Evolutionary conservation across 2,888 invertebrate species (phyloP).

Genomic region (Drosophila kuntzei): DNA sequence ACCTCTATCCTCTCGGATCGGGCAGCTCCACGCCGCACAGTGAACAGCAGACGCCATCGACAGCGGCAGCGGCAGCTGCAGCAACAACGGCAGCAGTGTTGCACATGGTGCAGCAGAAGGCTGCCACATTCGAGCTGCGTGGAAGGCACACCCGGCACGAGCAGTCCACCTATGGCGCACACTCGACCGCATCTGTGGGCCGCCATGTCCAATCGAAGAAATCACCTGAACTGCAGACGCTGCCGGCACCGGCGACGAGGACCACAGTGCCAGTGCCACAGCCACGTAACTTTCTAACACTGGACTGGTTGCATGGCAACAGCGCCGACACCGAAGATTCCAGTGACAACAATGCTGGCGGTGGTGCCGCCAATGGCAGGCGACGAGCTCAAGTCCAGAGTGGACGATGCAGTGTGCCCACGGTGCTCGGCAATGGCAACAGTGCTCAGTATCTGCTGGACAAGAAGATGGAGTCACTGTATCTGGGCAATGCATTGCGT

Average conservation of each 20-base stretch:
- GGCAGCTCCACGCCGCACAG: slow-evolving; percentile 61
- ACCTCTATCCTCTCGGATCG: slow-evolving; percentile 67
- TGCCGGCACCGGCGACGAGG: slow-evolving; percentile 57
- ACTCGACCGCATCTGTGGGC: slow-evolving; percentile 78
- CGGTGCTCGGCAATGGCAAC: slow-evolving; percentile 66
- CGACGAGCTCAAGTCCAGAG: slow-evolving; percentile 62
- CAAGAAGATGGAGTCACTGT: slow-evolving; percentile 85
- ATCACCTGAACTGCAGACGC: slow-evolving; percentile 53
- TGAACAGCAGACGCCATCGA: slow-evolving; percentile 40
- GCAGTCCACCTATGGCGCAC: slow-evolving; percentile 54
- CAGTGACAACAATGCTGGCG: slow-evolving; percentile 74
- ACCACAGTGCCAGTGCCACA: slow-evolving; percentile 62
- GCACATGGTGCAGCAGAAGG: slow-evolving; percentile 79
- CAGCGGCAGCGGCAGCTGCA: slow-evolving; percentile 58
- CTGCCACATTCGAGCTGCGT: slow-evolving; percentile 82
- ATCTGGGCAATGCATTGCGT: slow-evolving; percentile 84
- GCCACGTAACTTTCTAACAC: slow-evolving; percentile 82
- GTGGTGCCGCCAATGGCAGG: slow-evolving; percentile 49
- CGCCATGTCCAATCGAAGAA: slow-evolving; percentile 63
- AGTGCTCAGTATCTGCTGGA: slow-evolving; percentile 84
- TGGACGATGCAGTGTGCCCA: slow-evolving; percentile 83
- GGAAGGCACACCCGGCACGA: slow-evolving; percentile 64
- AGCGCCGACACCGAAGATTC: slow-evolving; percentile 82
- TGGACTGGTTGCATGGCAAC: slow-evolving; percentile 82
- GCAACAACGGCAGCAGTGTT: slow-evolving; percentile 57